Evolutionary conservation across 1,140 invertebrate species (phyloP), one percentile per base, ranked within the genome.

Genomic region (Lepidotrigona ventralis): DNA sequence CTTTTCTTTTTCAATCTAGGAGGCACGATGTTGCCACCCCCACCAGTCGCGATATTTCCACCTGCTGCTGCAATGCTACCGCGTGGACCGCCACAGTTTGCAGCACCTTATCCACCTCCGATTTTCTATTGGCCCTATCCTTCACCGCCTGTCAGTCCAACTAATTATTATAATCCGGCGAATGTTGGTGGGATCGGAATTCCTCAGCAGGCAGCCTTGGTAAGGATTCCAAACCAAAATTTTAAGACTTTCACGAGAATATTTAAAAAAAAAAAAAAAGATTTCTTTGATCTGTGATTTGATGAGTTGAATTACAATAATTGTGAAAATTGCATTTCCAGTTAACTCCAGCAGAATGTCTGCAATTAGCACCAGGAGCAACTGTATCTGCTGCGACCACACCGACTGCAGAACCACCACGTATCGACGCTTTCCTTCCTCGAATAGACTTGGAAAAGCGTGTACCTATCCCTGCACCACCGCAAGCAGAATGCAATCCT

Each of bases 71-170:
- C 92, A 29, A 91, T 93, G 81, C 66, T 93, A 78, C 86, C 92
- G 14, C 91, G 92, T 89, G 93, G 94, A 88, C 83, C 95, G 90
- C 92, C 95, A 84, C 95, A 95, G 46, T 95, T 95, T 23, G 94
- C 95, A 9, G 93, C 95, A 85, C 90, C 94, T 11, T 93, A 92
- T 90, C 95, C 96, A 73, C 95, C 96, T 71, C 96, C 96, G 14
- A 95, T 97, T 21, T 96, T 98, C 86, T 98, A 97, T 94, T 98
- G 98, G 98, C 97, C 97, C 0, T 98, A 98, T 94, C 98, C 98
- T 21, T 98, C 97, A 86, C 98, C 98, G 58, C 98, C 98, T 1
- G 97, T 98, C 2, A 98, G 98, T 58, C 98, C 98, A 15, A 98
- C 97, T 2, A 97, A 97, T 87, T 98, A 98, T 93, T 98, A 97